Conservation (phyloP, 1,140 invertebrate genomes). For the Babylonia areolata region DNA sequence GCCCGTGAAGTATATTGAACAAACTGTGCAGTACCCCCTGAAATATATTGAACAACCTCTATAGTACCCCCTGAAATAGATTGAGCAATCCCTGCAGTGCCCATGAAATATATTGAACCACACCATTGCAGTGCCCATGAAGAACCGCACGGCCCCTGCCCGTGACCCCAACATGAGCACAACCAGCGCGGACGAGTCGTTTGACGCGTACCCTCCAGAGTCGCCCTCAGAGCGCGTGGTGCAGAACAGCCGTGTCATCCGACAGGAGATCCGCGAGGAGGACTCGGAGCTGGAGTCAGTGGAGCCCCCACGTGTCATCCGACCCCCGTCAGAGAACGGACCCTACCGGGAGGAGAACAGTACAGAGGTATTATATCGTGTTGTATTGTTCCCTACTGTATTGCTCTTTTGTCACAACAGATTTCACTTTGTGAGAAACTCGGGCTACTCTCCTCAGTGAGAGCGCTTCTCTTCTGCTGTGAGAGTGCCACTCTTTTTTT, state of each 20-base stretch:
- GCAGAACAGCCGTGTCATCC: conserved; percentile 27
- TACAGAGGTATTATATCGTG: conserved; percentile 8
- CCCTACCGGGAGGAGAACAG: neutral
- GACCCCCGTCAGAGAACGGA: conserved; percentile 5
- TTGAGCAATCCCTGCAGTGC: neutral
- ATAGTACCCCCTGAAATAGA: too few species aligned
- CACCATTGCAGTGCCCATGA: too few species aligned
- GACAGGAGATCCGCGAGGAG: conserved; percentile 10
- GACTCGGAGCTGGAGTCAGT: neutral
- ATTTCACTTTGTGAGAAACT: too few species aligned
- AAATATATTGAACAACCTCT: too few species aligned
- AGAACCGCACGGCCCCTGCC: neutral
- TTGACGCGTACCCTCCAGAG: neutral
- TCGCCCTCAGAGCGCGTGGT: conserved; percentile 24
- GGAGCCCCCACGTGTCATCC: neutral
- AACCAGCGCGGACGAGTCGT: conserved; percentile 35
- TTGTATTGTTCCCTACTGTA: too few species aligned
- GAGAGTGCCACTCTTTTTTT: too few species aligned
- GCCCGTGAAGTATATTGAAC: too few species aligned
- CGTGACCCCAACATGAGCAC: conserved; percentile 35
- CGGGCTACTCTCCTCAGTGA: too few species aligned
- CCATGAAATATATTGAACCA: too few species aligned
- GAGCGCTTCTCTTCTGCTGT: too few species aligned
- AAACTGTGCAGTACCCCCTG: too few species aligned
- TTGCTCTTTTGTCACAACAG: too few species aligned